Conservation (phyloP, 1,140 invertebrate species). For the Habropoda laboriosa region DNA sequence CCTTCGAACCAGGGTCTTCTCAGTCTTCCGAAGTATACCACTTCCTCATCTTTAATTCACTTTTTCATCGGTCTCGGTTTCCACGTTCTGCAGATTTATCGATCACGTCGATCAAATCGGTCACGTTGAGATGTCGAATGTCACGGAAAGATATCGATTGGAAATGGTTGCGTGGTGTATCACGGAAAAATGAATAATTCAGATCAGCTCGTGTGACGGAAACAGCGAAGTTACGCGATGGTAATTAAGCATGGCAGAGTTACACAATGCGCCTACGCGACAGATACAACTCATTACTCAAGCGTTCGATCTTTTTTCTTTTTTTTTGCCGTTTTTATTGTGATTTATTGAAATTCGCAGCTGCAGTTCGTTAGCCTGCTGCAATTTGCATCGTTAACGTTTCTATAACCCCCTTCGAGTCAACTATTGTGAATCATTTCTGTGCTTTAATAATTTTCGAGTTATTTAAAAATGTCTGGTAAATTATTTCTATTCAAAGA, state of each 20-base stretch:
- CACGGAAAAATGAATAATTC: neutral
- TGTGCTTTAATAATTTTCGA: no score
- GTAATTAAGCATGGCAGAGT: neutral
- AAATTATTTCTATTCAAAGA: no score
- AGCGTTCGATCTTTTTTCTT: neutral
- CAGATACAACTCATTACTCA: neutral
- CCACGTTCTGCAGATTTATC: neutral
- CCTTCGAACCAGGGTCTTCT: slow-evolving; percentile 9
- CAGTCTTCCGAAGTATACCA: neutral
- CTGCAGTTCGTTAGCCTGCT: no score
- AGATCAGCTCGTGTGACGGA: neutral
- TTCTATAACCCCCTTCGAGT: no score
- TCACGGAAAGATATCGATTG: neutral
- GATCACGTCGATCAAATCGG: neutral
- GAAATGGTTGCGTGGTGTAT: neutral
- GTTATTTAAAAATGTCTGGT: no score
- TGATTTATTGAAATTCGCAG: neutral
- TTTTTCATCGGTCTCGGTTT: neutral
- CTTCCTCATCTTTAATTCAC: slow-evolving; percentile 28
- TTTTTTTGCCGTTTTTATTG: neutral
- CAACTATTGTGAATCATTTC: no score
- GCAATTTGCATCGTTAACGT: no score
- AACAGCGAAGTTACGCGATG: neutral
- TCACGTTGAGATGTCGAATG: neutral
- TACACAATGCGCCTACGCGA: neutral